Evolutionary conservation across 2,797 vertebrate species (phyloP), one percentile per base, ranked within the genome.

Genomic region (Spinibarbus caldwelli): DNA sequence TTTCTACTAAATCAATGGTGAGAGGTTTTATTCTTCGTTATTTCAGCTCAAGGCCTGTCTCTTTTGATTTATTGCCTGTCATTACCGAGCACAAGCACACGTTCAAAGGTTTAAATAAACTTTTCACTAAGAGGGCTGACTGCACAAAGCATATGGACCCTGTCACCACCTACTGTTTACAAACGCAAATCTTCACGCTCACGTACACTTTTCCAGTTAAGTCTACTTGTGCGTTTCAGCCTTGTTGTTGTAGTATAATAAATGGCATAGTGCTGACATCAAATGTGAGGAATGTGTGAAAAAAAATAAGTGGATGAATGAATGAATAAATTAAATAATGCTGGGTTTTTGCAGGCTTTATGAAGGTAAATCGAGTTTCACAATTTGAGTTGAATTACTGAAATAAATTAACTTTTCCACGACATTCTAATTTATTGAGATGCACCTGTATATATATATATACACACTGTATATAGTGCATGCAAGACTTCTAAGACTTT

Each of bases 41-140:
- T 78, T 86, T 78, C 64, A 49, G 52, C 62, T 82, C 80, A 82
- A 57, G 54, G 80, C 26, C 72, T 72, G 67, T 78, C 76, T 84
- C 70, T 71, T 84, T 64, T 84, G 76, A 84, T 75, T 80, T 87
- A 87, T 80, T 80, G 77, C 59, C 57, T 54, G 77, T 84, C 70
- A 80, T 71, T 29, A 82, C 59, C n/a, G 21, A 76, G 64, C 26
- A 84, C 36, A 76, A 29, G 41, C 36, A 76, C 86, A 81, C 62
- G 68, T 80, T 64, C 15, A 57, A 11, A 9, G 4, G 81, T 75
- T 87, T 87, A 80, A 86, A 82, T 82, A 86, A 86, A 78, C 64
- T 78, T 64, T 68, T 78, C 52, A 71, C n/a, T 73, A 31, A 75
- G 59, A 73, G 49, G 70, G n/a, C 49, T 82, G 73, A 86, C 67